Evolutionary conservation across 2,888 invertebrate species (phyloP).

Genomic region (Himalopsyche japonica): DNA sequence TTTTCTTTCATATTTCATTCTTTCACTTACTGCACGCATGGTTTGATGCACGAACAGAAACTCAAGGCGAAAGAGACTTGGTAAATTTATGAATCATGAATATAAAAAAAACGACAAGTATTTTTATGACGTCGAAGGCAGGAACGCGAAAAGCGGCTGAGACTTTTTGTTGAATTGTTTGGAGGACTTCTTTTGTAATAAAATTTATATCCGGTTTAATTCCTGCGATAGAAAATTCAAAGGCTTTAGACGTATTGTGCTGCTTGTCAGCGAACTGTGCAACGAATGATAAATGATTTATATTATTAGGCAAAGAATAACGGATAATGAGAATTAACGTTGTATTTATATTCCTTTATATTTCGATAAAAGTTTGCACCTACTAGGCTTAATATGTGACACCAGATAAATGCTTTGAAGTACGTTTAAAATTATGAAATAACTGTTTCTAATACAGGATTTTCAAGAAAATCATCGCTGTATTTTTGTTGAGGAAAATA

Average conservation of each 20-base stretch:
- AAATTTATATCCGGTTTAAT: constrained; percentile 25
- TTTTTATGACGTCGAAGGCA: constrained; percentile 35
- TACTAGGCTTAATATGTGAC: too few species aligned
- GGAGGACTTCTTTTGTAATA: constrained; percentile 19
- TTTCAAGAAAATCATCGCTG: too few species aligned
- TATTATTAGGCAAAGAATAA: neutral
- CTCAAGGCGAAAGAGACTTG: neutral
- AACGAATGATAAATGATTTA: constrained; percentile 2
- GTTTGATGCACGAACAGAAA: constrained; percentile 23
- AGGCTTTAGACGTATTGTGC: constrained; percentile 21
- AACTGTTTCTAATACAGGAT: too few species aligned
- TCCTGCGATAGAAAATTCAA: constrained; percentile 11
- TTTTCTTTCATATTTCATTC: neutral
- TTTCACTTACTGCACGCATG: constrained; percentile 15
- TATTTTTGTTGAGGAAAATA: too few species aligned
- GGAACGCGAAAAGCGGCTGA: neutral
- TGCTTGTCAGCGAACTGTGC: neutral
- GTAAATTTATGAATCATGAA: constrained; percentile 37
- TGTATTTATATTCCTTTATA: too few species aligned
- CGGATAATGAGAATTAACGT: neutral
- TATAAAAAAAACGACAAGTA: constrained; percentile 25
- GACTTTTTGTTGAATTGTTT: constrained; percentile 13
- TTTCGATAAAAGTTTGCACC: too few species aligned
- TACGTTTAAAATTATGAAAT: too few species aligned
- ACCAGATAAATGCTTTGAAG: too few species aligned